Evolutionary conservation across 1,140 invertebrate genomes (phyloP).

Genomic region (Ephestia elutella): DNA sequence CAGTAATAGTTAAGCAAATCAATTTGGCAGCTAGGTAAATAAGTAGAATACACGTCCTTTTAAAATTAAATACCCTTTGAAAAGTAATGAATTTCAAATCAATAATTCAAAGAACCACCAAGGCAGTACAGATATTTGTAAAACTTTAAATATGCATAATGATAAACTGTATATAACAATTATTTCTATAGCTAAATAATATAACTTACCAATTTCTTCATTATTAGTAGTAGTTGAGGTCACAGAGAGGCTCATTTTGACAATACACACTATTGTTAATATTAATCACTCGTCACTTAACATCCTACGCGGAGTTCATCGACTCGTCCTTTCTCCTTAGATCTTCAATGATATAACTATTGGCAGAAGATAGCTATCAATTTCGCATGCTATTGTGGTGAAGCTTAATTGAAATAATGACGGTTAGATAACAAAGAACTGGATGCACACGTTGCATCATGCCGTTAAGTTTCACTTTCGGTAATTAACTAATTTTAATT

Average conservation of each 20-base stretch:
- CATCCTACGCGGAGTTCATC: conserved; percentile 12
- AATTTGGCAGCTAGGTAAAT: too few species aligned
- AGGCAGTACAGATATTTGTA: too few species aligned
- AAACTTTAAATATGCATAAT: too few species aligned
- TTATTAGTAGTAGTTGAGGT: conserved; percentile 30
- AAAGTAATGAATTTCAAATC: too few species aligned
- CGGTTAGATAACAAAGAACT: conserved; percentile 30
- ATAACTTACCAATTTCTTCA: conserved; percentile 56
- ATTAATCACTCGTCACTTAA: background rate
- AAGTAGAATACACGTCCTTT: too few species aligned
- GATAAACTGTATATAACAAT: background rate
- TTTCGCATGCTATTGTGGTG: conserved; percentile 18
- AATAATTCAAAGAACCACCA: too few species aligned
- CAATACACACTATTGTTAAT: background rate
- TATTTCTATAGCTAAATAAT: background rate
- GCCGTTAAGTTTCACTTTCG: conserved; percentile 30
- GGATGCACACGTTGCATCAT: conserved; percentile 31
- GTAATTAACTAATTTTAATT: conserved; percentile 14
- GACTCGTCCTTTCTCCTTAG: conserved; percentile 8
- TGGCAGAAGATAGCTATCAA: conserved; percentile 26
- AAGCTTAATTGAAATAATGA: conserved; percentile 37
- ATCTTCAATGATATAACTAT: conserved; percentile 11
- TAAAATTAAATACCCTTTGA: too few species aligned
- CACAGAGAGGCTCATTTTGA: conserved; percentile 45
- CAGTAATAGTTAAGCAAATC: too few species aligned